Evolutionary conservation across 2,888 invertebrate species (phyloP), one percentile per base, ranked within the genome.

Genomic region (Caenorhabditis imperialis): DNA sequence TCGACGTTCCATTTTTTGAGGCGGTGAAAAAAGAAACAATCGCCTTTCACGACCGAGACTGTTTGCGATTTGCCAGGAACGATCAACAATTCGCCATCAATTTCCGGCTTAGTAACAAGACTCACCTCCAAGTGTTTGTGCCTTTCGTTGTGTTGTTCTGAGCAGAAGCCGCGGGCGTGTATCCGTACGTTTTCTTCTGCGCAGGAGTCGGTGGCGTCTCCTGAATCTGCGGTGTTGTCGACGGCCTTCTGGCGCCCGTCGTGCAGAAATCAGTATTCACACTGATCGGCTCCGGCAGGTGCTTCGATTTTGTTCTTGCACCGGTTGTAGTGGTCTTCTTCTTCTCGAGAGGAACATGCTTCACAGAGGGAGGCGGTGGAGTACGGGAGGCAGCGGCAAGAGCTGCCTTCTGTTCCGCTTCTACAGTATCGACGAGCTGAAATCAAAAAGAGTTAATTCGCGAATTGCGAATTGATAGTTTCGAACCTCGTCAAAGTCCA

Each of bases 151-250:
- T 63, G 27, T 40, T 45, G 12, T 23, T n/a, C 3, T 6, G 22
- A 5, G 27, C 6, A 16, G 58, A 37, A 14, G 22, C 38, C 25
- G 58, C 20, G 27, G 44, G 27, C 22, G 51, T 25, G 42, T 77
- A 77, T 14, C 62, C 62, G 48, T 77, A 77, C 12, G 74, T 69
- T 35, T 72, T 65, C 50, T 74, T 77, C 27, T 63, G 60, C 3
- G 71, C 69, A 8, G 80, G 80, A 5, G 80, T 80, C 16, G 80
- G 76, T 12, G 80, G 80, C 10, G 80, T 80, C 44, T 80, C 80
- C 40, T 78, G 69, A 45, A 80, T 78, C 30, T 69, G 69, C 25
- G 80, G 80, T 14, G 62, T 51, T n/a, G 51, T 61, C 7, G 69
- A 44, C 5, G 72, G 51, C 42, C 62, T 51, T 53, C 54, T 58